A percentile compares a stretch with the other conserved stretches of the same genome.
Conservation (phyloP, 2,888 invertebrate species). For the Danaus chrysippus region DNA sequence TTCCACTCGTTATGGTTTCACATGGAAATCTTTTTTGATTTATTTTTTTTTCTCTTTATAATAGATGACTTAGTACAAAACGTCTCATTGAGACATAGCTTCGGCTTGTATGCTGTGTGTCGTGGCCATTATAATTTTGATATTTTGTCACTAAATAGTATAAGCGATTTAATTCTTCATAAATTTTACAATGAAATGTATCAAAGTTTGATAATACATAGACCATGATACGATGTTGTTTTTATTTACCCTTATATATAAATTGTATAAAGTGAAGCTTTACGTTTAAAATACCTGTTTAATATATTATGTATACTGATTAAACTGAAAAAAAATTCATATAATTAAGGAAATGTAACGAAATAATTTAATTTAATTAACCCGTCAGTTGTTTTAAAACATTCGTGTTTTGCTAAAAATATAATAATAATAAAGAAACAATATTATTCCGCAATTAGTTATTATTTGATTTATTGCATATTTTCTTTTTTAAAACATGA, state of each 20-base stretch:
- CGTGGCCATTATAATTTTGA: constrained; percentile 72
- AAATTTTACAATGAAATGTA: constrained; percentile 63
- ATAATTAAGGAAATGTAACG: too few species aligned
- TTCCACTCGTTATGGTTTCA: constrained; percentile 74
- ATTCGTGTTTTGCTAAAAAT: too few species aligned
- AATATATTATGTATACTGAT: too few species aligned
- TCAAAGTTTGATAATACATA: constrained; percentile 62
- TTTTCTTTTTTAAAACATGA: too few species aligned
- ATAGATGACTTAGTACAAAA: constrained; percentile 62
- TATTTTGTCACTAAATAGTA: constrained; percentile 55
- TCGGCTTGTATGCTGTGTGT: constrained; percentile 60
- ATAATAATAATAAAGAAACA: too few species aligned
- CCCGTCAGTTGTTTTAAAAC: too few species aligned
- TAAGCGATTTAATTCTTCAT: constrained; percentile 62
- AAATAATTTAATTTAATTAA: too few species aligned
- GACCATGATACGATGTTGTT: constrained; percentile 64
- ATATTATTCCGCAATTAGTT: too few species aligned
- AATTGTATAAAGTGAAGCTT: background rate
- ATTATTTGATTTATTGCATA: too few species aligned
- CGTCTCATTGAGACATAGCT: constrained; percentile 55
- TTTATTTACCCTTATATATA: background rate
- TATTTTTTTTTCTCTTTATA: constrained; percentile 41
- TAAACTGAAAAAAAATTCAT: too few species aligned
- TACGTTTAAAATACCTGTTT: too few species aligned
- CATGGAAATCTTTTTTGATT: constrained; percentile 44